These are phyloP conservation scores for Theristicus caerulescens DNA, from an alignment of 2,113 vertebrate species.

Conservation along the genomic window DNA sequence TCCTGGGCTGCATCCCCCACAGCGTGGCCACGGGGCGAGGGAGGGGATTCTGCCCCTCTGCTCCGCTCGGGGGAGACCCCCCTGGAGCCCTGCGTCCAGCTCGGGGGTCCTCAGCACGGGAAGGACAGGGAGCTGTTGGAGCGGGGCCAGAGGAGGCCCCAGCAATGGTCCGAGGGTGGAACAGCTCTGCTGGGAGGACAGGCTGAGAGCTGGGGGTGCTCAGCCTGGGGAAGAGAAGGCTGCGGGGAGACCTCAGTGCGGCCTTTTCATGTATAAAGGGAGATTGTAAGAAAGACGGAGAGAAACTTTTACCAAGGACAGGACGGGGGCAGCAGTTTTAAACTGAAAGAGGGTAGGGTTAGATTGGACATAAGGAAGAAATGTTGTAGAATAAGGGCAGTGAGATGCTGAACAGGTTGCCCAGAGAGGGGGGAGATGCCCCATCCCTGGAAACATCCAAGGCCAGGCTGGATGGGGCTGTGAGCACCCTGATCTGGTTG, in stretches of 20 bases:
- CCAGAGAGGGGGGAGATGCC: too few species aligned
- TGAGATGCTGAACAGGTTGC: background rate
- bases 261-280: background rate
- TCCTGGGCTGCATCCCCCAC: background rate
- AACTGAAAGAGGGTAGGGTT: background rate
- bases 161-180: rapidly evolving
- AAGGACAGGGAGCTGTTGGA: too few species aligned
- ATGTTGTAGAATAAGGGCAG: background rate
- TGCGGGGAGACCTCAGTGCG: rapidly evolving
- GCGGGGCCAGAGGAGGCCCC: rapidly evolving
- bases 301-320: background rate
- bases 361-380: background rate
- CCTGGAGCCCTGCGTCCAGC: background rate
- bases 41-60: too few species aligned
- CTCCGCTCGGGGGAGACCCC: too few species aligned
- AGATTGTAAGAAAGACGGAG: too few species aligned
- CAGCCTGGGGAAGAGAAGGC: background rate
- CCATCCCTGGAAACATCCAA: background rate
- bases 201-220: background rate
- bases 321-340: background rate
- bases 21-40: rapidly evolving
- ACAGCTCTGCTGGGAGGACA: rapidly evolving
- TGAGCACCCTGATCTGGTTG: background rate
- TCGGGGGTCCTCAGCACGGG: background rate
- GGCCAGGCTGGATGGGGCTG: background rate